Conservation (phyloP, 2,113 vertebrate species). For the Andinoacara biseriatus region DNA sequence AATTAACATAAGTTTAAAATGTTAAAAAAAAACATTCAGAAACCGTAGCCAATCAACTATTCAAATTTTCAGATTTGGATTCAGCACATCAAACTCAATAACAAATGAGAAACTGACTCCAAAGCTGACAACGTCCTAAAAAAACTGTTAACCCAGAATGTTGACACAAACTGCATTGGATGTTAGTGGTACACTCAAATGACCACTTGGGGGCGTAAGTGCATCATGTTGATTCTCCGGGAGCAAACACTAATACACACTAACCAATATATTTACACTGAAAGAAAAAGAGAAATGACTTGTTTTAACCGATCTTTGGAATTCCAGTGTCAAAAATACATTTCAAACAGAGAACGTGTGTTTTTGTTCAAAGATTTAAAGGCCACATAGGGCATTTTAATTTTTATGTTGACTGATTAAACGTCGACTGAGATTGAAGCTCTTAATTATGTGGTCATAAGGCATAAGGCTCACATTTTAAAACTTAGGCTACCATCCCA, state of each 20-base stretch:
- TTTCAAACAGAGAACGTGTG: background rate
- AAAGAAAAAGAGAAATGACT: background rate
- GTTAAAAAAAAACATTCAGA: too few species aligned
- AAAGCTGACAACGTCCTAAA: too few species aligned
- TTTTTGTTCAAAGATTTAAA: background rate
- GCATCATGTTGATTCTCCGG: background rate
- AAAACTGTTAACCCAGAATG: too few species aligned
- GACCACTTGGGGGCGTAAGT: slow-evolving; percentile 2
- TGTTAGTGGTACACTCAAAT: background rate
- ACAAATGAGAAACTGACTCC: too few species aligned
- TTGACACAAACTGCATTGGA: background rate
- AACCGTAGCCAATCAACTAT: too few species aligned
- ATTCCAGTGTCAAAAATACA: fast-evolving
- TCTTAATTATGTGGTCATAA: background rate
- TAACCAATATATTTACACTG: background rate
- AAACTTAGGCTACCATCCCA: too few species aligned
- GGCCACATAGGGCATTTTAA: background rate
- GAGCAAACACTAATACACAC: too few species aligned
- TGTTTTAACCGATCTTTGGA: background rate
- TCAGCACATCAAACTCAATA: too few species aligned
- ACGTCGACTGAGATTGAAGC: background rate
- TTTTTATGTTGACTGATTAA: background rate
- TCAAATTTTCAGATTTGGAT: too few species aligned
- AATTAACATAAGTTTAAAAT: too few species aligned
- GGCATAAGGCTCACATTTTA: background rate